Conservation (phyloP, 30 jellyfish, hydroid and myxozoan species). For the Cassiopea andromeda region DNA sequence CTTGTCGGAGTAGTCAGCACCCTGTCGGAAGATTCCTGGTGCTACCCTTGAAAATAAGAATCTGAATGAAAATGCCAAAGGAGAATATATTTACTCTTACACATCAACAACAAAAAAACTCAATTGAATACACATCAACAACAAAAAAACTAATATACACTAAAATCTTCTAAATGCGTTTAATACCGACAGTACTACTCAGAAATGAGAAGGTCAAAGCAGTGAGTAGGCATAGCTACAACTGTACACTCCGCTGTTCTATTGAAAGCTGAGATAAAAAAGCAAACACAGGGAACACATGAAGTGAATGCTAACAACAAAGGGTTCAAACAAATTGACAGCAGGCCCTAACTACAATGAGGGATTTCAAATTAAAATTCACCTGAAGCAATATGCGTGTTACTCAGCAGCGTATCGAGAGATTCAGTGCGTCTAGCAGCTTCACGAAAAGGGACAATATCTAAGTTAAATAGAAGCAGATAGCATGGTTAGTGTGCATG, state of each 20-base stretch:
- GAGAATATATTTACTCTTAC: no score
- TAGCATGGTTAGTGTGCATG: not conserved
- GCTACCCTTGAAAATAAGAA: no score
- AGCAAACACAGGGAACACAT: not conserved
- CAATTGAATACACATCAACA: no score
- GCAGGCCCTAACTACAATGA: not conserved
- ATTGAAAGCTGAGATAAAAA: not conserved
- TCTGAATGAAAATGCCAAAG: no score
- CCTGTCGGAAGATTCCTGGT: no score
- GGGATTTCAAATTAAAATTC: not conserved
- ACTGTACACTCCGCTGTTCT: not conserved
- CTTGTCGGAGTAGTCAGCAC: no score
- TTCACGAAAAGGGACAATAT: slow-evolving; percentile 65
- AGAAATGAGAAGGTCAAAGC: no score
- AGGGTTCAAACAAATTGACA: not conserved
- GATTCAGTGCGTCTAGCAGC: slow-evolving; percentile 81
- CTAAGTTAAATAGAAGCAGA: slow-evolving; percentile 18
- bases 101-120: no score
- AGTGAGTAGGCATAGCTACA: no score
- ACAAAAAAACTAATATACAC: no score
- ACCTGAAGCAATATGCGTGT: slow-evolving; percentile 20
- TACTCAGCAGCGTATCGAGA: slow-evolving; percentile 73
- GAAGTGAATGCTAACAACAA: not conserved
- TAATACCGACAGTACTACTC: no score
- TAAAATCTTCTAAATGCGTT: no score